A percentile compares a stretch with the other conserved stretches of the same genome.
These are phyloP conservation scores for Neolamprologus devosi DNA, from an alignment of 2,113 vertebrate genomes.

Conservation along the genomic window DNA sequence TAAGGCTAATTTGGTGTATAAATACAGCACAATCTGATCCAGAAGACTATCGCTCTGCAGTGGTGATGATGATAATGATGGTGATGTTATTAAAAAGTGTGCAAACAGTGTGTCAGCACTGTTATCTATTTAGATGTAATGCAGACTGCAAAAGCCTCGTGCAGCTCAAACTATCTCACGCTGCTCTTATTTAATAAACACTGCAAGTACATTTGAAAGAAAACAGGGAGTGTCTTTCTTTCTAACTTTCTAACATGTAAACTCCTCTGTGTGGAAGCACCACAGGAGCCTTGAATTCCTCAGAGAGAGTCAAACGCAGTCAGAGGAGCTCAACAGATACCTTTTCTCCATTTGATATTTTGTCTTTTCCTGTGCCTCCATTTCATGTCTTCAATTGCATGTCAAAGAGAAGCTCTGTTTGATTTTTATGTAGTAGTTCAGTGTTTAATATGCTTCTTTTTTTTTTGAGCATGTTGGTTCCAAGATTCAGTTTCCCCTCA, in stretches of 20 bases:
- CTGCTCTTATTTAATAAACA: not conserved
- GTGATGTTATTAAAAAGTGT: conserved; percentile 25
- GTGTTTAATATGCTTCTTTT: not conserved
- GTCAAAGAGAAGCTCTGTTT: not conserved
- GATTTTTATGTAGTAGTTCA: not conserved
- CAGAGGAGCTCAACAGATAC: not conserved
- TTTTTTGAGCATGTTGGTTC: not conserved
- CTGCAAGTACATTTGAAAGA: not conserved
- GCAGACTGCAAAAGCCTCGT: not conserved
- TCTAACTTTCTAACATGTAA: not conserved
- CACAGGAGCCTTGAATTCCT: not conserved
- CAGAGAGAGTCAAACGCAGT: not conserved
- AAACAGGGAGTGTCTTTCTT: not conserved
- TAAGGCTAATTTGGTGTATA: not conserved
- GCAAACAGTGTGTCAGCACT: not conserved
- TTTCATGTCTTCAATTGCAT: not conserved
- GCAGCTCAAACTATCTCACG: not conserved
- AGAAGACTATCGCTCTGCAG: conserved; percentile 6
- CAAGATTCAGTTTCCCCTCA: not conserved
- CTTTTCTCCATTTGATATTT: not conserved
- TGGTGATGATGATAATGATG: not conserved
- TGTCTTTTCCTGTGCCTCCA: not conserved
- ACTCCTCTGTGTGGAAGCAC: not conserved
- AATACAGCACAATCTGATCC: not conserved
- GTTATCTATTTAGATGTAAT: conserved; percentile 6